Conservation (phyloP, 2,888 invertebrate genomes). For the Coelogynopora nodosa region DNA sequence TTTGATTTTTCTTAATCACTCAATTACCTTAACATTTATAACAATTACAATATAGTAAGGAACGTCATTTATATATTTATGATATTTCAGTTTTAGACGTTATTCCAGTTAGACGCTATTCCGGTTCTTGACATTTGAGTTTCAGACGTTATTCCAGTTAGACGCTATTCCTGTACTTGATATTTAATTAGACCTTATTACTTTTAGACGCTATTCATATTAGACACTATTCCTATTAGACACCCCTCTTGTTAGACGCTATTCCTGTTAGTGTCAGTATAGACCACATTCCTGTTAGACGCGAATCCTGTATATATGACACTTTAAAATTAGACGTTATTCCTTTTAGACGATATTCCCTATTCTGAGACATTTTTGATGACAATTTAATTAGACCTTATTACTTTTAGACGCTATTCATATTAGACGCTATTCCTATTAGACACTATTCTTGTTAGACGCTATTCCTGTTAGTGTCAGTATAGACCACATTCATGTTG, state of each 20-base stretch:
- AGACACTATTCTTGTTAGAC: no score
- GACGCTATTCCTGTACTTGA: slow-evolving; percentile 2
- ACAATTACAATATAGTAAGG: slow-evolving; percentile 16
- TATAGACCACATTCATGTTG: no score
- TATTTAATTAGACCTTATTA: background rate
- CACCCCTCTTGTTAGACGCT: background rate
- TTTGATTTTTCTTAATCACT: slow-evolving; percentile 13
- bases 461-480: no score
- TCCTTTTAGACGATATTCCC: slow-evolving; percentile 15
- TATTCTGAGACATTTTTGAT: slow-evolving; percentile 1
- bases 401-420: background rate
- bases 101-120: slow-evolving; percentile 23
- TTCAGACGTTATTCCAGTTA: slow-evolving; percentile 6
- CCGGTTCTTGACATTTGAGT: slow-evolving; percentile 9
- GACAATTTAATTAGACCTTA: background rate
- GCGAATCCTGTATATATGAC: no score
- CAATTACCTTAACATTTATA: slow-evolving; percentile 10
- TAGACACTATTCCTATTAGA: slow-evolving; percentile 8
- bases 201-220: slow-evolving; percentile 6
- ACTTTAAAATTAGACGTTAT: slow-evolving; percentile 21
- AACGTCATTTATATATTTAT: slow-evolving; percentile 18
- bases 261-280: background rate
- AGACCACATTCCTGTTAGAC: background rate
- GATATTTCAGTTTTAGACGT: slow-evolving; percentile 22
- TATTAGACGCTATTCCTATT: no score